A percentile compares a stretch with the other conserved stretches of the same genome.
Evolutionary conservation across 2,113 vertebrate genomes (phyloP).

Genomic region (Alligator mississippiensis): DNA sequence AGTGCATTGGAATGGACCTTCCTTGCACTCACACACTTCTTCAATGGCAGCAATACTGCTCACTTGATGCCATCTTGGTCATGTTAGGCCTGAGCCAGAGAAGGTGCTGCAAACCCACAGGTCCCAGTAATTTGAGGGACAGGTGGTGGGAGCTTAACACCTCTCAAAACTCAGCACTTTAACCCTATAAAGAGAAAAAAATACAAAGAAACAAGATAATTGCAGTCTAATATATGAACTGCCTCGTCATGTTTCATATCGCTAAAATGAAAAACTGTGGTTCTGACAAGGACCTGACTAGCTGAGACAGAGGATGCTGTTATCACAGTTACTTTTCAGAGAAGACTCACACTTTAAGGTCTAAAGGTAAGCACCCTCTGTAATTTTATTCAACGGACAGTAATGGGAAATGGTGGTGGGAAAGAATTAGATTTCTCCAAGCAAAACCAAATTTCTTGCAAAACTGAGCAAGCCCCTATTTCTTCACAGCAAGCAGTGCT

Average conservation of each 20-base stretch:
- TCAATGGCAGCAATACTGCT: neutral
- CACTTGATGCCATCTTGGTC: neutral
- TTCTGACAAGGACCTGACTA: neutral
- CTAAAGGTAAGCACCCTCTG: neutral
- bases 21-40: neutral
- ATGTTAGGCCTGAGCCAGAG: neutral
- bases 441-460: neutral
- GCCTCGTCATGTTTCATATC: neutral
- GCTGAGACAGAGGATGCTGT: neutral
- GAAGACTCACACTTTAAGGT: neutral
- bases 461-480: rapidly evolving
- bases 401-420: neutral
- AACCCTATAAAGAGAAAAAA: neutral
- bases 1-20: neutral
- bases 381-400: neutral
- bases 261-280: neutral
- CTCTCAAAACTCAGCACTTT: neutral
- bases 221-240: neutral
- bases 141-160: neutral
- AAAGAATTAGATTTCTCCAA: no score
- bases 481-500: neutral
- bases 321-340: neutral
- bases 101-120: neutral
- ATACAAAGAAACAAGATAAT: neutral
- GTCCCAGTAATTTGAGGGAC: neutral